phyloP scores from a whole-genome alignment of 92 coral and sea anemone genomes.

The Siderastrea radians region DNA sequence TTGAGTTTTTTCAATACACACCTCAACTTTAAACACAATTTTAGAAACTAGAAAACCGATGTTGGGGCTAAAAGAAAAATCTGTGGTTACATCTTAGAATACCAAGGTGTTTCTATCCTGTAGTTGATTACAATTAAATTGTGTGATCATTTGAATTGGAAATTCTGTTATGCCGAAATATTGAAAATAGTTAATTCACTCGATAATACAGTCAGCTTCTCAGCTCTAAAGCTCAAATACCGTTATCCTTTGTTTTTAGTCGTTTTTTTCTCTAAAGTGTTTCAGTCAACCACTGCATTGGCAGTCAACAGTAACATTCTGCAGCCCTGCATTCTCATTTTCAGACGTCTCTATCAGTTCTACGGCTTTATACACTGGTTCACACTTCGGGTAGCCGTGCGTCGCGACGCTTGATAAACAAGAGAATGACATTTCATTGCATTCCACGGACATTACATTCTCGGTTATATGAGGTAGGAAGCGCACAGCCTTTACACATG shows the following conservation, averaged over 20 bases:
- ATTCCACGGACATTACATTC: background rate
- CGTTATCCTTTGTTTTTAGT: background rate
- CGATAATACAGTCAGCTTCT: too few species aligned
- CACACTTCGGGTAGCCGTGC: slow-evolving; percentile 12
- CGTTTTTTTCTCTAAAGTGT: background rate
- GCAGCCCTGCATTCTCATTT: background rate
- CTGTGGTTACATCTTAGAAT: too few species aligned
- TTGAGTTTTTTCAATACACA: too few species aligned
- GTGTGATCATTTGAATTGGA: too few species aligned
- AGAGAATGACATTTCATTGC: background rate
- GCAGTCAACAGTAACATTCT: background rate
- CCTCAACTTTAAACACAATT: too few species aligned
- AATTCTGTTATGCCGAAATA: too few species aligned
- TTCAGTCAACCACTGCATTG: background rate
- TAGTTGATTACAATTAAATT: too few species aligned
- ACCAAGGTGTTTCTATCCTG: too few species aligned
- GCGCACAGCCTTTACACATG: background rate
- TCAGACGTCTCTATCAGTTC: background rate
- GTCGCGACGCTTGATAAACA: background rate
- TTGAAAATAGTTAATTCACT: too few species aligned
- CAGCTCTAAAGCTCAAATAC: too few species aligned
- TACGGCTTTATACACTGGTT: slow-evolving; percentile 7
- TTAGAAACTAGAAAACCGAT: too few species aligned
- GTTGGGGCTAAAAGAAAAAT: too few species aligned
- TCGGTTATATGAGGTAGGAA: background rate